Base-by-base conservation (phyloP, 2,888 invertebrate genomes). In the Noctua janthina region DNA sequence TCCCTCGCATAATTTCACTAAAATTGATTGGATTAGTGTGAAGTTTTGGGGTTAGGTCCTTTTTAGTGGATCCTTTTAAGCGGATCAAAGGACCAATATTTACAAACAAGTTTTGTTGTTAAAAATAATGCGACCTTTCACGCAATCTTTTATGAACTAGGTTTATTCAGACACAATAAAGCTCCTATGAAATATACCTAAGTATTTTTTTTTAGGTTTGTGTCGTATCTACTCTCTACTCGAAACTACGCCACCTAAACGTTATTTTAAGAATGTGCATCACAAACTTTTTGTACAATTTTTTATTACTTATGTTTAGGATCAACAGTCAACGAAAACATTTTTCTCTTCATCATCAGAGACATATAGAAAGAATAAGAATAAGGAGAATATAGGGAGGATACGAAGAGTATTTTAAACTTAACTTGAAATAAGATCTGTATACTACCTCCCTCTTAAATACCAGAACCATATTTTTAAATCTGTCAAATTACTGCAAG, bases 21-120 rank as follows among this genome's bases (percentile, higher is more conserved):
- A 64, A 70, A 13, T 35, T 72, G 51, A 78, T 82, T 67, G 70
- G 62, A 81, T 76, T 49, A 69, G 20, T 74, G 1, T n/a, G 39
- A 67, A 35, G 5, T 43, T 51, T 17, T 54, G 1, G 5, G 35
- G 20, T 74, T 76, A 68, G 17, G 20, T 49, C 17, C 7, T 62
- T 86, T n/a, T 54, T 10, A n/a, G 49, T 49, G 13, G 10, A 3
- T 54, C 20, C 39, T 39, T 7, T 59, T 66, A n/a, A 54, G n/a
- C 3, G 76, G 43, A 66, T 75, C 17, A 13, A 81, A 81, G 46
- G 56, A 46, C 29, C 23, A 20, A 17, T 29, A 49, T 4, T 17
- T 1, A 35, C 23, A 35, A 68, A 17, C 2, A 11, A 3, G 6
- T 29, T 39, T 17, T 2, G 3, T 49, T 35, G 17, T 23, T 51